Base-by-base conservation (phyloP, 2,888 invertebrate species). In the Asteroscopus sphinx region DNA sequence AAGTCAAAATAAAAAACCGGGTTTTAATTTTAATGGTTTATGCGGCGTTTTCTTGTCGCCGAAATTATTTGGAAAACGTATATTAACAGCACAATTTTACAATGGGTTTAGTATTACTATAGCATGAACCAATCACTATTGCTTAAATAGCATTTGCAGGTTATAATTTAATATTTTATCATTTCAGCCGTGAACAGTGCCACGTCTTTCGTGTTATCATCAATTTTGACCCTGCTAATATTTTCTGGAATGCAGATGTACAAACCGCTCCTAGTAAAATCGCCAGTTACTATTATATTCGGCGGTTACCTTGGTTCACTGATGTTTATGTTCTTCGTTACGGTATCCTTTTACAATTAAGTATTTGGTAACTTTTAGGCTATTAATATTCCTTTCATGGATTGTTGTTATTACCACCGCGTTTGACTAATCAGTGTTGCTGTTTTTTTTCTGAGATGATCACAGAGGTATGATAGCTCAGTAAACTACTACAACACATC, bases 201-300 rank as follows among this genome's bases (percentile, higher is more conserved):
- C 85, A 96, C 96, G 77, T 98, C 98, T 8, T 96, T 97, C 74
- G 91, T 96, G 45, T 90, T 98, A 74, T 97, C 98, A 0, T 95
- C 96, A 32, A 97, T 98, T 73, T 89, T 98, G 76, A 96, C 97
- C 7, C 95, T 98, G 28, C 94, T 98, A 7, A 94, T 98, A 77
- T 98, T 99, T 92, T 98, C 98, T 76, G 97, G 97, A 49, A 97
- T 99, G 97, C 98, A 99, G 92, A 97, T 98, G 95, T 98, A 98
- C 85, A 97, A 96, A 82, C 96, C 96, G 12, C 96, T 97, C 95
- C 92, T 99, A 52, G 95, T 96, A 44, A 96, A 96, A 21, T 96
- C 97, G 1, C 98, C 98, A 80, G 88, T 97, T 30, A 96, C 97
- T 76, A 98, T 98, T 11, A 96, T 99, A 81, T 93, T 98, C 59